Base-by-base conservation (phyloP, 2,888 invertebrate genomes). In the Acanthoscelides obtectus region DNA sequence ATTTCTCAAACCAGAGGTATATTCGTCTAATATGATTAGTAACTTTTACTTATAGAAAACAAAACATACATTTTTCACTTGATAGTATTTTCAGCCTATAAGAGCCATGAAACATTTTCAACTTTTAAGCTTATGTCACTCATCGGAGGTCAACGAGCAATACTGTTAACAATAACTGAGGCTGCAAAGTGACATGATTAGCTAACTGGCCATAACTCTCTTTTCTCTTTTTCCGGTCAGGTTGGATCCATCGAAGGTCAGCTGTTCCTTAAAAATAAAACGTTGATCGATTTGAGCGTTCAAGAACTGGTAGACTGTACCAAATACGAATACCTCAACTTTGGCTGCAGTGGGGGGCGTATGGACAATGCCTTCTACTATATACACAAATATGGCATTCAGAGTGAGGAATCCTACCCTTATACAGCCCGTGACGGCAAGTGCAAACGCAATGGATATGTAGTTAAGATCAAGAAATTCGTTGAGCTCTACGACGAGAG, bases 301-400 rank as follows among this genome's bases (percentile, higher is more conserved):
- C 86, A 86, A 72, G 81, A 84, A 72, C 76, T 86, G 22, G 77
- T 86, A 6, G 86, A 86, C 73, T 86, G 86, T 71, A 82, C 82
- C 27, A 64, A 20, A n/a, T 21, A 66, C 8, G 82, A 81, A 5
- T 78, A 79, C n/a, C 81, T 82, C n/a, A 81, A 78, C 70, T 77
- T 79, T 79, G 86, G 85, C 3, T 86, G 85, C 72, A 80, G 82
- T 19, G 85, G 85, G 69, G 85, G 85, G 21, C 82, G 81, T 25
- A 83, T 83, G 70, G 83, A 84, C 66, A 82, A 83, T 20, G 86
- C 82, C 0, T 84, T 84, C 66, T 82, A 83, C 70, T 86, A 84
- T 70, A 81, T 85, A 6, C 80, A 81, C 2, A 81, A 84, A 68
- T 80, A 84, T 72, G 85, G 85, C 5, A 76, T 85, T 3, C 80